Evolutionary conservation across 2,888 invertebrate genomes (phyloP).

Genomic region (Torymus texanus): DNA sequence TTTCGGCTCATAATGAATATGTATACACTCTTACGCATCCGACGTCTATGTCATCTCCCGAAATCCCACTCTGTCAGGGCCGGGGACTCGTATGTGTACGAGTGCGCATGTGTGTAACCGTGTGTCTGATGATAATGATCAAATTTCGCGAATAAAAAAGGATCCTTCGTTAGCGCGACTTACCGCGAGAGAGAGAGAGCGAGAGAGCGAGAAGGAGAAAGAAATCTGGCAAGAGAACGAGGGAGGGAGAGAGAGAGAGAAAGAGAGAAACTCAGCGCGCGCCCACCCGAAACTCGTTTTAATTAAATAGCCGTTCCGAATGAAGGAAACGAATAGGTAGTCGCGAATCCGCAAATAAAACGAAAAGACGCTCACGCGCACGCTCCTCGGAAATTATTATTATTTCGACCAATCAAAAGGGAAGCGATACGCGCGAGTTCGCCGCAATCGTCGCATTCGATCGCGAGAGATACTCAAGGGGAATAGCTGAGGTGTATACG

Average conservation of each 20-base stretch:
- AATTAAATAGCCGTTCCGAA: slow-evolving; percentile 56
- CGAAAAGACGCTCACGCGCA: slow-evolving; percentile 6
- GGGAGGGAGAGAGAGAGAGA: too few species aligned
- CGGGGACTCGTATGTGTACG: slow-evolving; percentile 30
- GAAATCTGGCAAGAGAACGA: too few species aligned
- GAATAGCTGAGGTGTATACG: slow-evolving; percentile 38
- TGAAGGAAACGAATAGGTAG: slow-evolving; percentile 51
- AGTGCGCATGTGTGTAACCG: too few species aligned
- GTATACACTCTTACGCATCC: slow-evolving; percentile 36
- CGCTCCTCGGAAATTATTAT: slow-evolving; percentile 47
- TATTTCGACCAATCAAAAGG: slow-evolving; percentile 45
- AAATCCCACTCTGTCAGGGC: slow-evolving; percentile 54
- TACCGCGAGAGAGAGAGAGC: slow-evolving; percentile 4
- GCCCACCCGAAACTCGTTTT: slow-evolving; percentile 57
- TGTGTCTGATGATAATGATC: slow-evolving; percentile 50
- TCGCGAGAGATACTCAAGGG: slow-evolving; percentile 15
- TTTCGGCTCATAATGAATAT: slow-evolving; percentile 52
- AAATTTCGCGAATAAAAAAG: slow-evolving; percentile 46
- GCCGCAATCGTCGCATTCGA: slow-evolving; percentile 46
- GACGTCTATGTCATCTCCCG: slow-evolving; percentile 54
- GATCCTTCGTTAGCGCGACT: slow-evolving; percentile 51
- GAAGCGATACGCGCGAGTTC: slow-evolving; percentile 29
- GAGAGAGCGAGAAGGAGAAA: neutral
- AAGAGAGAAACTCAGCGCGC: slow-evolving; percentile 3
- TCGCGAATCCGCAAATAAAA: slow-evolving; percentile 28